A percentile compares a stretch with the other conserved stretches of the same genome.
These are phyloP conservation scores for Lytechinus variegatus DNA, from an alignment of 35 echinoderm and acorn worm species.

Conservation along the genomic window DNA sequence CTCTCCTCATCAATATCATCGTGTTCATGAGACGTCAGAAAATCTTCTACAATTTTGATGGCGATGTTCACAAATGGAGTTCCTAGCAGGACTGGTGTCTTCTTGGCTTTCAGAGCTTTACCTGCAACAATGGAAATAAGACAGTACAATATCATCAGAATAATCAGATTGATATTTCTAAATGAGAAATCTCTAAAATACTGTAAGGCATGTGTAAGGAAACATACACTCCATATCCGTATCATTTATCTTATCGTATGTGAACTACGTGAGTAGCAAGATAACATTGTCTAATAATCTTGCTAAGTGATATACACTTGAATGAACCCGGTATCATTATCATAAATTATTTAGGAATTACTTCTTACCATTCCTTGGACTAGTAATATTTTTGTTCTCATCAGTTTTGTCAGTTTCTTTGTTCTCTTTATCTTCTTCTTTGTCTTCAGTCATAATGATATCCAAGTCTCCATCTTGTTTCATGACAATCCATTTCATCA, in stretches of 20 bases:
- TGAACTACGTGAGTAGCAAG: no score
- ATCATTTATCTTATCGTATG: no score
- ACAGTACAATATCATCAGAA: background rate
- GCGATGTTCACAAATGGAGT: conserved; percentile 66
- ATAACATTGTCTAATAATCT: no score
- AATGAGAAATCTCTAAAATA: background rate
- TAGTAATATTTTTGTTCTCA: conserved; percentile 17
- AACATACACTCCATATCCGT: no score
- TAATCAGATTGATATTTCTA: background rate
- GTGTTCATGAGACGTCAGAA: conserved; percentile 61
- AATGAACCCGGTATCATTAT: no score
- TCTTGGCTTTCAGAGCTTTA: conserved; percentile 57
- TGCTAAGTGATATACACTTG: no score
- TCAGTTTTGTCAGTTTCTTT: conserved; percentile 44
- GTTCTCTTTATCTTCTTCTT: conserved; percentile 51
- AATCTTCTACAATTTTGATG: conserved; percentile 70
- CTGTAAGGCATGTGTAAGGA: background rate
- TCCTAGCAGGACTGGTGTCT: conserved; percentile 48
- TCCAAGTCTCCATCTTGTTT: conserved; percentile 84
- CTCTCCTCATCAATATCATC: conserved; percentile 71
- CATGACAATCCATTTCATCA: conserved; percentile 82
- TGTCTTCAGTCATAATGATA: conserved; percentile 38
- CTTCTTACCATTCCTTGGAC: conserved; percentile 41
- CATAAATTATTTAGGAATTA: background rate
- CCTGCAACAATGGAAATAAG: conserved; percentile 25